Conservation (phyloP, 2,113 vertebrate species). For the Aphelocoma coerulescens region DNA sequence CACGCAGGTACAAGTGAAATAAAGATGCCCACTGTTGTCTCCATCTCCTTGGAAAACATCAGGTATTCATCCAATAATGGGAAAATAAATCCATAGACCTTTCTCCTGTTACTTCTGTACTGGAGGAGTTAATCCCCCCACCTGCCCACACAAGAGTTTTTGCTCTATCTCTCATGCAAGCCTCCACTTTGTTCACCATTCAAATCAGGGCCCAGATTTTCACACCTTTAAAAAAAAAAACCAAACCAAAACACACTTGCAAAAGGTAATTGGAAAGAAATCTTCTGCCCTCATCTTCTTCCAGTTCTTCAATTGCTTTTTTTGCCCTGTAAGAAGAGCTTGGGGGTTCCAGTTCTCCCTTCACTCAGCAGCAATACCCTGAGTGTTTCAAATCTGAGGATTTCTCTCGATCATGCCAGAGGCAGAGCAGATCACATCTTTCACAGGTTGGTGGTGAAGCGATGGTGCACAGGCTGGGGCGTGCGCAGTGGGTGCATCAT, state of each 20-base stretch:
- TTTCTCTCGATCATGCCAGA: not conserved
- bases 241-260: not conserved
- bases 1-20: not conserved
- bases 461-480: not conserved
- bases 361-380: fast-evolving
- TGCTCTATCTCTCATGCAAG: not conserved
- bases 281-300: not conserved
- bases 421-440: not conserved
- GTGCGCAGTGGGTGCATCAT: fast-evolving
- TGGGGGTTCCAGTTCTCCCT: not conserved
- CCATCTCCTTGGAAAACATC: not conserved
- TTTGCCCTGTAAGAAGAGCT: not conserved
- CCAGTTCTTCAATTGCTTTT: not conserved
- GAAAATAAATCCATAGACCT: not conserved
- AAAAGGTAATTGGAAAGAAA: not conserved
- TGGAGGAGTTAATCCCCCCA: not conserved
- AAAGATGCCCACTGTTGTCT: not conserved
- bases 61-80: not conserved
- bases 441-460: not conserved
- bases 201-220: not conserved
- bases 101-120: not conserved
- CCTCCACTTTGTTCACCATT: not conserved
- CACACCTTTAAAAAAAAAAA: not conserved
- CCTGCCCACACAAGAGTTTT: not conserved
- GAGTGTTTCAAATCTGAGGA: not conserved